phyloP scores from a whole-genome alignment of 2,797 vertebrate species.

The Todus mexicanus region DNA sequence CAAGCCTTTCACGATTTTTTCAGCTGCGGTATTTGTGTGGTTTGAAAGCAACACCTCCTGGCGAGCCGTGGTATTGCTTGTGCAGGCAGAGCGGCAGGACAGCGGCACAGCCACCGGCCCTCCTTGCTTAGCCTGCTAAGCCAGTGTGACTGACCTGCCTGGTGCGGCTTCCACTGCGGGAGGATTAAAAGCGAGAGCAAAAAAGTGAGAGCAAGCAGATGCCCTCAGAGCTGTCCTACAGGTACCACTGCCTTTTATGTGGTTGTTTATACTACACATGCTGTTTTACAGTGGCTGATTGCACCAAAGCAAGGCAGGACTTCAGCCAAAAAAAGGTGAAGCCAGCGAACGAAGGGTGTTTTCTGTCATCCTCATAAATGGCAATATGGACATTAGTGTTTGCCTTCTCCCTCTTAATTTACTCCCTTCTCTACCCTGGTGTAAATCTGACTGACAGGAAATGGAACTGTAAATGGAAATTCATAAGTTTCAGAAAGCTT shows the following conservation, averaged over 20 bases:
- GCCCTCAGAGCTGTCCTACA: background rate
- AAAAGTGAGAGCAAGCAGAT: background rate
- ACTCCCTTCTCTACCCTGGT: background rate
- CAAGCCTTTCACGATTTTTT: background rate
- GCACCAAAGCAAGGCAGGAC: background rate
- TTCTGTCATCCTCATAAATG: background rate
- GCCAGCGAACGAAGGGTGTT: background rate
- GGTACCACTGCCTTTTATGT: background rate
- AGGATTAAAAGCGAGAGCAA: background rate
- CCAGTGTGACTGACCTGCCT: background rate
- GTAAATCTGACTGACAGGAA: background rate
- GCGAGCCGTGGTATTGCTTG: conserved; percentile 21
- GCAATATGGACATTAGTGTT: background rate
- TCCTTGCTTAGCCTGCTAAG: background rate
- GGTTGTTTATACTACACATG: background rate
- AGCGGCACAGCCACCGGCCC: too few species aligned
- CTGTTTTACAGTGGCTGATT: background rate
- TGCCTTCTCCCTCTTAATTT: background rate
- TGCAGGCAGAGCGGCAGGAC: background rate
- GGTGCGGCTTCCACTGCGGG: background rate
- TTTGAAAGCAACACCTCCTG: conserved; percentile 54
- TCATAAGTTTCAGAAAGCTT: background rate
- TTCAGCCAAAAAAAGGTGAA: background rate
- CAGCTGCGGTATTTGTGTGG: background rate
- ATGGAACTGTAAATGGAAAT: background rate